These are phyloP conservation scores for Lordiphosa clarofinis DNA, from an alignment of 1,140 invertebrate species.

Conservation along the genomic window DNA sequence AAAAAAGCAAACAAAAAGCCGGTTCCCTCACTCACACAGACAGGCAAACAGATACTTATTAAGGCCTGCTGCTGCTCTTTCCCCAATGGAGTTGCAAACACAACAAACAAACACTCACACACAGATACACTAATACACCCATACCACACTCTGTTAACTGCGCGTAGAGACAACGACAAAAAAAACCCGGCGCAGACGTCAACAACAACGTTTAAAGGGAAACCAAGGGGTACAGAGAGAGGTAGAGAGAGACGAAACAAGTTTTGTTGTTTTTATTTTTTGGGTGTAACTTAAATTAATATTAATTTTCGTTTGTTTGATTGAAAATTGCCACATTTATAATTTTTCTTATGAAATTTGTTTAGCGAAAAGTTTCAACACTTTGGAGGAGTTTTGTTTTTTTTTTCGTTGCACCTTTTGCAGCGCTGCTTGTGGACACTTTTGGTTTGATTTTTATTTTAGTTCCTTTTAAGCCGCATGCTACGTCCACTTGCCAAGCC, in stretches of 20 bases:
- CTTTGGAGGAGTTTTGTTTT: constrained; percentile 11
- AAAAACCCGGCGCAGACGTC: constrained; percentile 15
- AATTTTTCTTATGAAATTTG: too few relatives aligned
- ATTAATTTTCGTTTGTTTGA: constrained; percentile 25
- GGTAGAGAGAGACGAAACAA: constrained; percentile 1
- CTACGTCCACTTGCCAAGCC: constrained; percentile 61
- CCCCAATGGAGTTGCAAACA: constrained; percentile 14
- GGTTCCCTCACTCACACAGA: constrained; percentile 43
- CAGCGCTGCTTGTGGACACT: constrained; percentile 32
- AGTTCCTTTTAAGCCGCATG: constrained; percentile 26
- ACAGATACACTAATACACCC: constrained; percentile 12
- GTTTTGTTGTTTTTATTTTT: constrained; percentile 14
- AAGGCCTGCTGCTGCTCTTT: constrained; percentile 12
- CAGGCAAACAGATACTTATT: constrained; percentile 7
- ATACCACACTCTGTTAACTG: constrained; percentile 6
- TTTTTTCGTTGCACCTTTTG: constrained; percentile 42
- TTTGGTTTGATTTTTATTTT: constrained; percentile 16
- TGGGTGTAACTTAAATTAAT: constrained; percentile 13
- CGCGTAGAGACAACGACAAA: constrained; percentile 11
- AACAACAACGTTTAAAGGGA: constrained; percentile 6
- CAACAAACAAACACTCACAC: constrained; percentile 13
- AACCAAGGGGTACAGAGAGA: neutral
- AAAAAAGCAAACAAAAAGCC: constrained; percentile 67
- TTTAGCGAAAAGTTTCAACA: constrained; percentile 26
- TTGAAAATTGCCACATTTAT: constrained; percentile 26